Evolutionary conservation across 2,113 vertebrate genomes (phyloP), one percentile per base, ranked within the genome.

Genomic region (Caranx ignobilis): DNA sequence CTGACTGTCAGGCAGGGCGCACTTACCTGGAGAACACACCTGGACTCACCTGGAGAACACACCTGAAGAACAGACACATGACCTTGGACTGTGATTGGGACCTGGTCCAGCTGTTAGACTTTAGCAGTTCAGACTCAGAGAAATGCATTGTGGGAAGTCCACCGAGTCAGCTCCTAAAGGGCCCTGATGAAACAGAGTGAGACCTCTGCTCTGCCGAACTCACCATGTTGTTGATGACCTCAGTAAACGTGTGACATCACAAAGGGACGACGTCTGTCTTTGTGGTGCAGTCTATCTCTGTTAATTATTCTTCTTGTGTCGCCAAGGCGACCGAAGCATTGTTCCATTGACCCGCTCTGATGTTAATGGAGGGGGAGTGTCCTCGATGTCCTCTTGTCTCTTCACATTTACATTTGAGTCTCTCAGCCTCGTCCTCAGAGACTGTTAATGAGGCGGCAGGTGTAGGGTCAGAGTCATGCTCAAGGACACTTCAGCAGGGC

Each of bases 301-400:
- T 71, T 54, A 77, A 77, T 83, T 54, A 77, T 77, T 72, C 52
- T 66, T 72, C 26, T 5, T 0, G 4, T 21, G 68, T 61, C 15
- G 21, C 56, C 45, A n/a, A 31, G 67, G 54, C 2, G 43, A 66
- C 67, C 18, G 2, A 39, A 41, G 16, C 47, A 34, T n/a, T 3
- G 11, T 61, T 70, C 64, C 48, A 64, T 75, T 64, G 65, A 82
- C 79, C 79, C 16, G n/a, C n/a, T 70, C 2, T 47, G 64, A 63
- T 75, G 59, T 69, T 64, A 70, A 75, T 71, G 35, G 47, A 62
- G 57, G 60, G 72, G 69, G 43, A 3, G 41, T 72, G 61, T 80
- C 41, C 45, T 62, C 18, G 18, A 26, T 18, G 0, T 50, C 48
- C 8, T 56, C 4, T 37, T 68, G 71, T 81, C 63, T 52, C 35